Conservation (phyloP, 64 coral and sea anemone species). For the Actinia equina region DNA sequence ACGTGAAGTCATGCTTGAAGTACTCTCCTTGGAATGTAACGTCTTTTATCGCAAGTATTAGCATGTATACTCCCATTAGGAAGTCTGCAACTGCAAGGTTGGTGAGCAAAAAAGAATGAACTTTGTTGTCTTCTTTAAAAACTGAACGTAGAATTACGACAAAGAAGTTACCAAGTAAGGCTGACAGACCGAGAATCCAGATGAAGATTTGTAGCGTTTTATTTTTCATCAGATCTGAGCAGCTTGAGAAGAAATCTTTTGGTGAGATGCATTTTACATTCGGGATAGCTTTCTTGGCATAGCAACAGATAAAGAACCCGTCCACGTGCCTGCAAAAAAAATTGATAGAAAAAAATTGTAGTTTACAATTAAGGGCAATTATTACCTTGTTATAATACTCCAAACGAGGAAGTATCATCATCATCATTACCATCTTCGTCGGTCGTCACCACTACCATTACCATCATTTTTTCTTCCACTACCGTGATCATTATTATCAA, state of each 20-base stretch:
- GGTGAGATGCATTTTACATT: slow-evolving; percentile 30
- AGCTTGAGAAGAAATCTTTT: slow-evolving; percentile 48
- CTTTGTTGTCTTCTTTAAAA: slow-evolving; percentile 43
- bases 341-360: not conserved
- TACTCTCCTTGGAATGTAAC: slow-evolving; percentile 54
- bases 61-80: slow-evolving; percentile 47
- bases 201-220: no score
- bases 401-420: no score
- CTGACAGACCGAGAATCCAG: slow-evolving; percentile 50
- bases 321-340: slow-evolving; percentile 18
- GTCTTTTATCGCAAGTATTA: slow-evolving; percentile 36
- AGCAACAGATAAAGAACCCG: slow-evolving; percentile 46
- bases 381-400: no score
- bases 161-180: slow-evolving; percentile 42
- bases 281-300: slow-evolving; percentile 55
- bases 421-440: no score
- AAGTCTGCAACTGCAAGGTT: slow-evolving; percentile 49
- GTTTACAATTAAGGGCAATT: not conserved
- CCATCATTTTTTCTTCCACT: no score
- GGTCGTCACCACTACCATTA: no score
- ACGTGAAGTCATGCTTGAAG: slow-evolving; percentile 53
- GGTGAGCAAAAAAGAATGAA: slow-evolving; percentile 48
- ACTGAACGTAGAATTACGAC: slow-evolving; percentile 28
- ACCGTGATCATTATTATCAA: no score
- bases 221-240: slow-evolving; percentile 42